These are phyloP conservation scores for Pangasius krempfi DNA, from an alignment of 2,797 vertebrate species.

Conservation along the genomic window DNA sequence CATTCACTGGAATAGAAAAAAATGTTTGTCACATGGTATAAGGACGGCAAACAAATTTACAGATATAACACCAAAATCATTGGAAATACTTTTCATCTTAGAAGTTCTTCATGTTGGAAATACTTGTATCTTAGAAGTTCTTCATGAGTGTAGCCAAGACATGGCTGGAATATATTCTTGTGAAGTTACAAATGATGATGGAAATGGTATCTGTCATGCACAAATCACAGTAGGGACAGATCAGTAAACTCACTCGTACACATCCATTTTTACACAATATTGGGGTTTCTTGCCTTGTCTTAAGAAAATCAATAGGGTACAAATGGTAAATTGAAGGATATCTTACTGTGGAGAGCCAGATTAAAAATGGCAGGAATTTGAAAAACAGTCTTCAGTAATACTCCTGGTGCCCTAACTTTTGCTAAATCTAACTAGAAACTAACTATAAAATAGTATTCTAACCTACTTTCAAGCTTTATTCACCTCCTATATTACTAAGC, in stretches of 20 bases:
- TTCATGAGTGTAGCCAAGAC: slow-evolving; percentile 43
- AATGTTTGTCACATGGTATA: slow-evolving; percentile 47
- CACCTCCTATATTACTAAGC: not conserved
- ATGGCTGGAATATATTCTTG: slow-evolving; percentile 67
- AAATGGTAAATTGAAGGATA: not conserved
- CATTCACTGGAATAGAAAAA: slow-evolving; percentile 75
- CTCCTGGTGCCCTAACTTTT: not conserved
- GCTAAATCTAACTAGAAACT: not conserved
- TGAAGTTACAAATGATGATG: slow-evolving; percentile 80
- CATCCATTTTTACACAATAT: too few species aligned
- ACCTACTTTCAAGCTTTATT: not conserved
- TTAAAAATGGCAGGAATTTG: not conserved
- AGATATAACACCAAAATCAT: slow-evolving; percentile 64
- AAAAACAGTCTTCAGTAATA: not conserved
- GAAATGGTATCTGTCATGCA: slow-evolving; percentile 64
- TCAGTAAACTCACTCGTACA: slow-evolving; percentile 36
- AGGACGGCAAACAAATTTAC: slow-evolving; percentile 73
- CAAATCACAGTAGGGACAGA: slow-evolving; percentile 64
- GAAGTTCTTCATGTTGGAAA: slow-evolving; percentile 40
- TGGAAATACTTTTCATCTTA: slow-evolving; percentile 24
- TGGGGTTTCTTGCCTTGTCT: not conserved
- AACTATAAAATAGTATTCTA: not conserved
- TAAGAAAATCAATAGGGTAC: not conserved
- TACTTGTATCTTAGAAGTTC: slow-evolving; percentile 43
- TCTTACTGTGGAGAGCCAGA: not conserved